Base-by-base conservation (phyloP, 2,888 invertebrate species). In the Patella caerulea region DNA sequence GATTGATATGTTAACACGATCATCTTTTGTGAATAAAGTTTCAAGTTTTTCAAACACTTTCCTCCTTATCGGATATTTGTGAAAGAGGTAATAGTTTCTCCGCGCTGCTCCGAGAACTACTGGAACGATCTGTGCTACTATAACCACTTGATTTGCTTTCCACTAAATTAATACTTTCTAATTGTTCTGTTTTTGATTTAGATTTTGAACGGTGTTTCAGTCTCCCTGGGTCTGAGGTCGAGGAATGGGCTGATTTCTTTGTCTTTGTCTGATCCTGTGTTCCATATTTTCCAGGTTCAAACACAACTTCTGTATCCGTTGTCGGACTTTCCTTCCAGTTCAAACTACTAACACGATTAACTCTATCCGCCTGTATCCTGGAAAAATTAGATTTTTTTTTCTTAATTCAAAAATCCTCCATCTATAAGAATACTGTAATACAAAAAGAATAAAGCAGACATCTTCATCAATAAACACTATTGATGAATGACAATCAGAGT, bases 281-380 rank as follows among this genome's bases (percentile, higher is more conserved):
- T 12, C 81, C 81, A 15, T 82, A 82, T n/a, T 82, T 78, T 45
- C 78, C 81, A 14, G 83, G 83, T 69, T 83, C 83, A 54, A 83
- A 73, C 15, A 82, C 81, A 11, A 86, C 85, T 75, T 85, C 83
- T 19, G 85, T 83, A 69, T 85, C 85, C 9, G 71, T 55, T 14
- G 70, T 53, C 24, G 17, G 45, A 34, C 59, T 54, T 24, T 34
- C 24, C 14, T 54, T 71, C 71, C 71, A 75, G 9, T 55, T 24
- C 17, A 56, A 70, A 12, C 29, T 55, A 15, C 45, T 53, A 34
- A 29, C 70, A n/a, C 73, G 73, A 14, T 73, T 77, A 9, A 24
- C 7, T 9, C 71, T 45, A 45, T 77, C 73, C 34, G 72, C 53
- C 19, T 77, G 65, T 54, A 71, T 77, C 70, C 73, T 73, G 73